Base-by-base conservation (phyloP, 64 coral and sea anemone species). In the Exaiptasia diaphana region DNA sequence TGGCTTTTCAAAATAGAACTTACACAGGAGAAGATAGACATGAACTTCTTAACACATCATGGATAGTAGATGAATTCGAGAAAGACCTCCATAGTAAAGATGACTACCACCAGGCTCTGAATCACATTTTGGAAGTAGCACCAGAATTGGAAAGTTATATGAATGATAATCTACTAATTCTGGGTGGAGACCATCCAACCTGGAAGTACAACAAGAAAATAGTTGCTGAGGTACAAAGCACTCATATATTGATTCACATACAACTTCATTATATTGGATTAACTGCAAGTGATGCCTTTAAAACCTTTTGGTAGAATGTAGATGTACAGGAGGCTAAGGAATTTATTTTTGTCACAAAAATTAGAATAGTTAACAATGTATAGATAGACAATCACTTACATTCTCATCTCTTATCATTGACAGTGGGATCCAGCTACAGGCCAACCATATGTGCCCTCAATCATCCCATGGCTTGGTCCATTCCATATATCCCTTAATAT, bases 191-290 rank as follows among this genome's bases (percentile, higher is more conserved):
- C 55, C 76, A 41, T 24, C 87, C 87, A 74, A 82, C 87, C 2
- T 68, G 77, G 87, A 90, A 90, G 65, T 90, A 90, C 78, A 90
- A 90, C 33, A 90, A 89, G 14, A 67, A 82, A 32, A 61, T 82
- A 30, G 41, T 82, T 82, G 44, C 78, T 11, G 78, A 82, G 59
- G 62, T 68, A 67, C n/a, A 55, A 5, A n/a, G n/a, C 48, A 43
- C 28, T 24, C 43, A 50, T 13, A 33, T 20, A 75, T 30, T 64
- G 27, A 64, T 18, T 27, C 18, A 24, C 18, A 9, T n/a, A 9
- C 1, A 21, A 26, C 59, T 64, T 46, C 49, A 49, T 32, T 75
- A 50, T 52, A 33, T 12, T 74, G 53, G 32, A 38, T 6, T 6
- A n/a, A n/a, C n/a, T n/a, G n/a, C n/a, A n/a, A n/a, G n/a, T n/a